These are phyloP conservation scores for Neolamprologus fasciatus DNA, from an alignment of 2,113 vertebrate species.

Conservation along the genomic window DNA sequence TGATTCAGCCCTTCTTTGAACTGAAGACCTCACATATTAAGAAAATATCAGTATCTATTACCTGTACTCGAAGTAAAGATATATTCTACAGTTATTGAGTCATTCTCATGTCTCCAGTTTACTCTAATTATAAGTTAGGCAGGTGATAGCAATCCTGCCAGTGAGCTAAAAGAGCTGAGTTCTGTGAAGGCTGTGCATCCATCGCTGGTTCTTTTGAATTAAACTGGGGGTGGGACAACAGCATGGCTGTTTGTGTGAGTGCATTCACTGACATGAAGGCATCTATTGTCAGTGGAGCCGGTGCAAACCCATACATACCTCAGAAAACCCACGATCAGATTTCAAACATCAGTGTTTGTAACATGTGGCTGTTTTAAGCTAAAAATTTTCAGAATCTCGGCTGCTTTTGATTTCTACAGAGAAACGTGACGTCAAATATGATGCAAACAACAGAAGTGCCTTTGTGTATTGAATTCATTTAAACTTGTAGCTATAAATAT, in stretches of 20 bases:
- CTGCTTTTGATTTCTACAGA: not conserved
- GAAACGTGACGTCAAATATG: not conserved
- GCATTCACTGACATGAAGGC: not conserved
- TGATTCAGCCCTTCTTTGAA: not conserved
- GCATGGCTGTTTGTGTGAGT: not conserved
- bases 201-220: constrained; percentile 1
- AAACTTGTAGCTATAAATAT: not conserved
- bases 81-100: not conserved
- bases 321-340: not conserved
- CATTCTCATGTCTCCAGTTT: not conserved
- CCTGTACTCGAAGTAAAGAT: not conserved
- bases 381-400: not conserved
- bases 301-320: not conserved
- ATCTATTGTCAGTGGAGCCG: not conserved
- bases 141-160: not conserved
- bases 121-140: not conserved
- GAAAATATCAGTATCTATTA: not conserved
- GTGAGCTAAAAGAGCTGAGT: not conserved
- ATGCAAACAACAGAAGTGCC: not conserved
- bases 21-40: not conserved
- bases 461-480: not conserved
- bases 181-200: not conserved
- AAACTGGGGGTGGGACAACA: constrained; percentile 23
- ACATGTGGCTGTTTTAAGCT: not conserved
- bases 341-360: not conserved